Evolutionary conservation across 64 coral and sea anemone species (phyloP).

Genomic region (Porites lutea): DNA sequence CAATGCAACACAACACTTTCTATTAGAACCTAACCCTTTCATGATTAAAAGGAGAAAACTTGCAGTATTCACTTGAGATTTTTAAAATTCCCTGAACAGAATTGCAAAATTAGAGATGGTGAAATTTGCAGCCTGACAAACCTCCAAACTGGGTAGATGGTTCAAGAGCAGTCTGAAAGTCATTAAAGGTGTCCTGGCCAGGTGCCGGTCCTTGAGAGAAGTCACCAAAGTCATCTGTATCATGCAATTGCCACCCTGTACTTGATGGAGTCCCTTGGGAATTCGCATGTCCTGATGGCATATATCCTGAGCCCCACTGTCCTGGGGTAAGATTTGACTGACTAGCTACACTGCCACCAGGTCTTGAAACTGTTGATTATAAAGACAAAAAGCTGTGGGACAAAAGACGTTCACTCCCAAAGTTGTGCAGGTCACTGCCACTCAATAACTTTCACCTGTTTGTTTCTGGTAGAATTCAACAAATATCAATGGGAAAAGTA

Average conservation of each 20-base stretch:
- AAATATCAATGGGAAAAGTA: too few species aligned
- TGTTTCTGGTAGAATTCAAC: too few species aligned
- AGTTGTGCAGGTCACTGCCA: too few species aligned
- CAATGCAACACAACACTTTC: too few species aligned
- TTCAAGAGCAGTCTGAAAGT: conserved; percentile 49
- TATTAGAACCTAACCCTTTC: too few species aligned
- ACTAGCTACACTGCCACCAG: conserved; percentile 1
- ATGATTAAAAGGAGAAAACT: too few species aligned
- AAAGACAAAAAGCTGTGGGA: background rate
- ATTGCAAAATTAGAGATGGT: too few species aligned
- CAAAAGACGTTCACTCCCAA: background rate
- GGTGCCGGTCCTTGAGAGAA: conserved; percentile 30
- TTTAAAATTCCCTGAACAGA: too few species aligned
- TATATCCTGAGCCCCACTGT: conserved; percentile 42
- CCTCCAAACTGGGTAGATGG: conserved; percentile 13
- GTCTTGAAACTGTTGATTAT: conserved; percentile 12
- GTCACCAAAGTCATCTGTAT: conserved; percentile 21
- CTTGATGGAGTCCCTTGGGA: background rate
- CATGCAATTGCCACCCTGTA: background rate
- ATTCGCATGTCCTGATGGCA: conserved; percentile 1
- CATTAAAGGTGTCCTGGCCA: conserved; percentile 40
- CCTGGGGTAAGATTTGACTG: background rate
- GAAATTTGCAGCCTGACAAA: background rate
- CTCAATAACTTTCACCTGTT: too few species aligned
- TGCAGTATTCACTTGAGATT: too few species aligned